Conservation (phyloP, 2,113 vertebrate species). For the Anolis sagrei region DNA sequence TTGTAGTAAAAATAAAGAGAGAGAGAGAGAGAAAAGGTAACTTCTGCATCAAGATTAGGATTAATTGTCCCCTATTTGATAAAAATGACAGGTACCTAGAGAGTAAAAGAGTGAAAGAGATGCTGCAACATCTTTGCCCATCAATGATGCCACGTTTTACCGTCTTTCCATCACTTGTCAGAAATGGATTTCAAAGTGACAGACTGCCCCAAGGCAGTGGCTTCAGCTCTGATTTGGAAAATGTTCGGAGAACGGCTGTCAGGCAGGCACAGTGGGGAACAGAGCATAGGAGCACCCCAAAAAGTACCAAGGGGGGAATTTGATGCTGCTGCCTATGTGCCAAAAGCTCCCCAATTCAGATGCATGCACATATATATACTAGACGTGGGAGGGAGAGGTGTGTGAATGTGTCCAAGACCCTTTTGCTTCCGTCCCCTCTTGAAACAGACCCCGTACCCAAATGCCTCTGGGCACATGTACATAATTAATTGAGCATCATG, state of each 20-base stretch:
- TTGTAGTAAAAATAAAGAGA: no score
- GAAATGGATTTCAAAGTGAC: background rate
- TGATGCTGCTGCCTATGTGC: background rate
- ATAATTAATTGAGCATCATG: slow-evolving; percentile 7
- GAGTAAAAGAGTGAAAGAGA: background rate
- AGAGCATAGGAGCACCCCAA: background rate
- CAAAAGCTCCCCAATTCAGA: background rate
- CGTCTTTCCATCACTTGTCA: background rate
- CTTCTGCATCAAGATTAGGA: background rate
- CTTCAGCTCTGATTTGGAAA: background rate
- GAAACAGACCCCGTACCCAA: background rate
- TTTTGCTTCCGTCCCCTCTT: background rate
- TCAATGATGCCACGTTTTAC: background rate
- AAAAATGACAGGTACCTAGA: background rate
- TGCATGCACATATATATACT: no score
- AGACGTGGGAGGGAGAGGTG: no score
- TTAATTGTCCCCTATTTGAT: background rate
- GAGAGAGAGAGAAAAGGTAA: no score
- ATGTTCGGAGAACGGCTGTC: background rate
- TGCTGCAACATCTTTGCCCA: background rate
- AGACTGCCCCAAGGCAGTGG: background rate
- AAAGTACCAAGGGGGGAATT: background rate
- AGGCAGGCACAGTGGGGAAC: fast-evolving
- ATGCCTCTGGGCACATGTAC: slow-evolving; percentile 11
- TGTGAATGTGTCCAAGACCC: background rate